Base-by-base conservation (phyloP, 2,888 invertebrate species). In the Geophilus truncorum region DNA sequence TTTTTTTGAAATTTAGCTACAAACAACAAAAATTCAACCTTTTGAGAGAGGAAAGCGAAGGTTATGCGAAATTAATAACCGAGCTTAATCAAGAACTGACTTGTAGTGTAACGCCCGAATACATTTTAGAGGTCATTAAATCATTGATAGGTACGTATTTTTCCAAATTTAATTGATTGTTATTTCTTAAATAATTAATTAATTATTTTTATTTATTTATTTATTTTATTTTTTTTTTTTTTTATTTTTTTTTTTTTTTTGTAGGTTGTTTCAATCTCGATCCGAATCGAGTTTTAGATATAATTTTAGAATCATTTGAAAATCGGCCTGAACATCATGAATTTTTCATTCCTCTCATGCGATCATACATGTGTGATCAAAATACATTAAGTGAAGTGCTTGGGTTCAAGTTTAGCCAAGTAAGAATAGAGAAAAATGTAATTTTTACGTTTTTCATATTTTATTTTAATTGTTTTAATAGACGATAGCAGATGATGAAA, bases 11-110 rank as follows among this genome's bases (percentile, higher is more conserved):
- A n/a, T n/a, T n/a, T 88, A 98, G 98, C 88, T 99, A 98, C 88
- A 99, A 99, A 87, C 99, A 99, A 88, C 93, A 97, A 85, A 98
- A 99, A 86, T 99, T 98, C 88, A 99, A 99, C 89, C 90, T 99
- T 85, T 94, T 98, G 86, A 91, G 99, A 80, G 99, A 99, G 89
- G 99, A 99, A 89, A 97, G 95, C 88, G 99, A 99, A 90, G 99
- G 99, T 6, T 99, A 97, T 89, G 94, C 98, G 1, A 99, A 99
- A 88, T 89, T 98, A 76, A 92, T 97, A 81, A 93, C 95, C 21
- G 98, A 98, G 89, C 89, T 99, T 82, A 95, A 95, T 90, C 95
- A 95, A 87, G 90, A 90, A 85, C 70, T 82, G 40, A 30, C 77
- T n/a, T 32, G 75, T 25, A 77, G 79, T 25, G 80, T 83, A 15